Percentiles rank a stretch among this genome's conserved stretches.
Evolutionary conservation across 2,113 vertebrate genomes (phyloP).

Genomic region (Dipodomys ordii): DNA sequence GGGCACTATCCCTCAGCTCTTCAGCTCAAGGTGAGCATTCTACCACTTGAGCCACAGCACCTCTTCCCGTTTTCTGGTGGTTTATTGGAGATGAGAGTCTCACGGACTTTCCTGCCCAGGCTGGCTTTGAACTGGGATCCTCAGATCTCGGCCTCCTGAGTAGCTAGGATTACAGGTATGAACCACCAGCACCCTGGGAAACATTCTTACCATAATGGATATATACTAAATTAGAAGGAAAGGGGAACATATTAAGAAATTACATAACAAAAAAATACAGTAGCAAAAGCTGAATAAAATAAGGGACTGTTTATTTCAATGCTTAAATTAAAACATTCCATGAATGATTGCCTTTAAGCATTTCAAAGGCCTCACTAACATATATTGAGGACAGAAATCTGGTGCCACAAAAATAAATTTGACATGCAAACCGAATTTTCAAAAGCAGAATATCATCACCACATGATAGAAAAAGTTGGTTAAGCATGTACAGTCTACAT

Average conservation of each 20-base stretch:
- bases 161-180: no score
- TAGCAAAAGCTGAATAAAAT: slow-evolving; percentile 41
- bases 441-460: slow-evolving; percentile 60
- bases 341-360: slow-evolving; percentile 68
- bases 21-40: no score
- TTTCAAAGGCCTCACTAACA: slow-evolving; percentile 60
- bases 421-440: slow-evolving; percentile 66
- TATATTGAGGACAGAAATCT: not conserved
- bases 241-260: not conserved
- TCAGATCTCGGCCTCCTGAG: no score
- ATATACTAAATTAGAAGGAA: no score
- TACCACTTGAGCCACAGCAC: no score
- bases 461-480: not conserved
- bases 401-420: slow-evolving; percentile 32
- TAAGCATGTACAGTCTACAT: slow-evolving; percentile 50
- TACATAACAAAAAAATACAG: not conserved
- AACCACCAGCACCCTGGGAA: no score
- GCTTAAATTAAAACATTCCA: slow-evolving; percentile 72
- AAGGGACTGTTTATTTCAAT: slow-evolving; percentile 74
- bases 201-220: no score
- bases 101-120: no score
- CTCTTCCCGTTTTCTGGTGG: no score
- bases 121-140: no score
- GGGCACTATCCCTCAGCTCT: no score
- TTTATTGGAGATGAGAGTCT: no score